Conservation (phyloP, 2,797 vertebrate species). For the Rhyacichthys aspro region DNA sequence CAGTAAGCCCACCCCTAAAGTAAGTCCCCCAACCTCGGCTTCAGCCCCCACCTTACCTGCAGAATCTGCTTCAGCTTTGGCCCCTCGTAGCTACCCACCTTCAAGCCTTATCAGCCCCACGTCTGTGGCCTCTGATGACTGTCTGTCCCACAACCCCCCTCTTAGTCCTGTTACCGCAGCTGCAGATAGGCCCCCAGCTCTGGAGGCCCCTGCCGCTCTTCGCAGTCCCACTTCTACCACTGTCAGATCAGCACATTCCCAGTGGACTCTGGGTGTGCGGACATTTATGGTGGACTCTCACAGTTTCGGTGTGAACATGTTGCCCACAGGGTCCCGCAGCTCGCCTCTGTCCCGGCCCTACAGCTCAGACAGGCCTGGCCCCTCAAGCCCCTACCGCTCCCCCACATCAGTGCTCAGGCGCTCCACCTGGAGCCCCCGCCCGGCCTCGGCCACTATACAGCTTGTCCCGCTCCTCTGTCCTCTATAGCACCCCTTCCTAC, state of each 20-base stretch:
- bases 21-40: constrained; percentile 79
- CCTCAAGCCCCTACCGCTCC: constrained; percentile 73
- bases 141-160: constrained; percentile 29
- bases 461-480: constrained; percentile 54
- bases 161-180: constrained; percentile 23
- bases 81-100: constrained; percentile 25
- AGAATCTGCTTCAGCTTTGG: constrained; percentile 33
- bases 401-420: constrained; percentile 57
- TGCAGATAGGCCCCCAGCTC: constrained; percentile 36
- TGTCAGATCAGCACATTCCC: constrained; percentile 61
- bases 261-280: constrained; percentile 76
- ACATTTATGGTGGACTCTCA: constrained; percentile 76
- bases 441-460: constrained; percentile 71
- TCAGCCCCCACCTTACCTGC: constrained; percentile 26
- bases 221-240: constrained; percentile 52
- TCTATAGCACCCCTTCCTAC: constrained; percentile 57
- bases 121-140: constrained; percentile 24
- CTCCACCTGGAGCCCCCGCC: constrained; percentile 59
- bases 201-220: constrained; percentile 42
- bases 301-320: constrained; percentile 58
- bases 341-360: constrained; percentile 53
- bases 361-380: constrained; percentile 57
- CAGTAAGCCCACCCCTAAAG: constrained; percentile 91
- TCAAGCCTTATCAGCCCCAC: constrained; percentile 43
- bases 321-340: constrained; percentile 41